A percentile compares a stretch with the other conserved stretches of the same genome.
phyloP scores from a whole-genome alignment of 2,888 invertebrate species.

The Agrilus cyanescens region DNA sequence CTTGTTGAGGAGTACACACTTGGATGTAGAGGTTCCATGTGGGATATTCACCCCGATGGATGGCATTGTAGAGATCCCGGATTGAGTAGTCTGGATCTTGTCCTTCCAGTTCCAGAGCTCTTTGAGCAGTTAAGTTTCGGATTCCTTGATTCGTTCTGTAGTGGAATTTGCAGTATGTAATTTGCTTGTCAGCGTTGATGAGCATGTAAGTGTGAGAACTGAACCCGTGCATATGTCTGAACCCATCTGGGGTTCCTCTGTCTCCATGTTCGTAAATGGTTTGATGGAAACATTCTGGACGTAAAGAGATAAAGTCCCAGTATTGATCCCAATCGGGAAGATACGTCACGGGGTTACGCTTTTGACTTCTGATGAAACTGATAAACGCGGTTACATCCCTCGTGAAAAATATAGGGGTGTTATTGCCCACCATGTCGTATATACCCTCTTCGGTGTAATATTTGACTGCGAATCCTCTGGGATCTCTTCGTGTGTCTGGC shows the following conservation, averaged over 20 bases:
- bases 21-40: slow-evolving; percentile 76
- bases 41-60: slow-evolving; percentile 58
- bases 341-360: slow-evolving; percentile 85
- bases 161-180: slow-evolving; percentile 85
- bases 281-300: slow-evolving; percentile 81
- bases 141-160: slow-evolving; percentile 85
- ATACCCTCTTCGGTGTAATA: slow-evolving; percentile 87
- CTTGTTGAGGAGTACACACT: slow-evolving; percentile 78
- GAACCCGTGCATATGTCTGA: slow-evolving; percentile 65
- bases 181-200: slow-evolving; percentile 57
- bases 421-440: slow-evolving; percentile 90
- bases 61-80: slow-evolving; percentile 83
- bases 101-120: slow-evolving; percentile 57
- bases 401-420: slow-evolving; percentile 86
- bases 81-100: slow-evolving; percentile 81
- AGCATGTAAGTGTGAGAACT: slow-evolving; percentile 89
- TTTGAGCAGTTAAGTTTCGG: slow-evolving; percentile 57
- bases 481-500: slow-evolving; percentile 80
- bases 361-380: slow-evolving; percentile 92
- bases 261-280: slow-evolving; percentile 75
- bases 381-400: slow-evolving; percentile 83
- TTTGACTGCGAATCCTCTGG: slow-evolving; percentile 85
- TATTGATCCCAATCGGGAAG: slow-evolving; percentile 79
- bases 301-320: slow-evolving; percentile 85
- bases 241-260: slow-evolving; percentile 86